Evolutionary conservation across 2,797 vertebrate species (phyloP), one percentile per base, ranked within the genome.

Genomic region (Triplophysa yarkandensis): DNA sequence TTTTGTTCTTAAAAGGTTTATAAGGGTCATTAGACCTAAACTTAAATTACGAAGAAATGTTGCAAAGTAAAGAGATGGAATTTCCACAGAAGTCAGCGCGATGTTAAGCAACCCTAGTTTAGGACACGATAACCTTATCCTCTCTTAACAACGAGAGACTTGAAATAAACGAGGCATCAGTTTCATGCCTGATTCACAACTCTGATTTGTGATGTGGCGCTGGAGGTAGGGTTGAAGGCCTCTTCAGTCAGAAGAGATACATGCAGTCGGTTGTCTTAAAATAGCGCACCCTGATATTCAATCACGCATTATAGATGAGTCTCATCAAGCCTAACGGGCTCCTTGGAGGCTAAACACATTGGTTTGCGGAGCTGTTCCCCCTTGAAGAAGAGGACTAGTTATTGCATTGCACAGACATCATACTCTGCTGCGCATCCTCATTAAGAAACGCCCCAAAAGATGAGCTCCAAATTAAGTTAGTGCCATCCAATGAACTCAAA

Each of bases 401-500:
- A 91, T 90, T 89, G 85, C 86, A 77, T 85, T 61, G 81, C 84
- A 75, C 76, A 84, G 84, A 84, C 86, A 86, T 86, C 83, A 82
- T 83, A 83, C 88, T 85, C 85, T 86, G 77, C 81, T 84, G 86
- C 79, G 87, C 87, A 87, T 91, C 88, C 88, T 91, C 90, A 92
- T 93, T 92, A 92, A 87, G 81, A 73, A 81, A 82, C 86, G 83
- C 76, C 74, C 75, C 68, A 87, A 86, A 89, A 92, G 87, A 88
- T 87, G 87, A 88, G 87, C 73, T 90, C 83, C 83, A 91, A 89
- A 93, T 92, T 88, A 92, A 93, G 88, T 92, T 92, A 92, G 88
- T 91, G 90, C 90, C 89, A 88, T 90, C 88, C 91, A 90, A 85
- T 91, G 90, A 90, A 91, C 89, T 90, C 87, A 89, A 91, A 92